A percentile compares a stretch with the other conserved stretches of the same genome.
Evolutionary conservation across 2,797 vertebrate genomes (phyloP).

Genomic region (Clarias laeviceps): DNA sequence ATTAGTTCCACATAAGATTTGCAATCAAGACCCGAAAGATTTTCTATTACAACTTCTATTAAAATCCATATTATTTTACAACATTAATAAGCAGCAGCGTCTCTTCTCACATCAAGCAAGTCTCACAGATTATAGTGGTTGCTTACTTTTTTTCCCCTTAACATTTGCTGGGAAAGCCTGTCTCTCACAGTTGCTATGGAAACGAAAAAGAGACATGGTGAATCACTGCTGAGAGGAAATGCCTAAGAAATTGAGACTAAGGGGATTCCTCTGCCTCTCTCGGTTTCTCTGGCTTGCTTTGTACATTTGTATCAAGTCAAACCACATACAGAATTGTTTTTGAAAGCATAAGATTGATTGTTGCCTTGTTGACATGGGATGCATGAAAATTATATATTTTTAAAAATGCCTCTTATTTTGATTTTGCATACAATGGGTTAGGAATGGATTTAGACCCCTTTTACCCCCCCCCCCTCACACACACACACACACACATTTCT

Average conservation of each 20-base stretch:
- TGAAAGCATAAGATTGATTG: background rate
- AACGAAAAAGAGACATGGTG: slow-evolving; percentile 42
- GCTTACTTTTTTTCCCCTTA: slow-evolving; percentile 15
- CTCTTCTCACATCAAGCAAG: background rate
- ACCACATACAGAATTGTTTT: background rate
- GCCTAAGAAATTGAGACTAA: slow-evolving; percentile 36
- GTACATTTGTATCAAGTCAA: slow-evolving; percentile 7
- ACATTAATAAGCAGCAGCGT: background rate
- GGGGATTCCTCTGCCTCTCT: slow-evolving; percentile 37
- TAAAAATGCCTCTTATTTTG: background rate
- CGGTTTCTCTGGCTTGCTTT: background rate
- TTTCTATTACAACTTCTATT: background rate
- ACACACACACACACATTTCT: too few relatives aligned
- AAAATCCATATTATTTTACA: background rate
- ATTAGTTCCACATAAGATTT: background rate
- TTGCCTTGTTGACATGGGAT: background rate
- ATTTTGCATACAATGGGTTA: background rate
- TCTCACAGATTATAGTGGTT: slow-evolving; percentile 28
- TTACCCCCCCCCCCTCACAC: too few relatives aligned
- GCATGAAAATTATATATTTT: background rate
- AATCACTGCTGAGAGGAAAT: slow-evolving; percentile 34
- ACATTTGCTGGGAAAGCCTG: slow-evolving; percentile 43
- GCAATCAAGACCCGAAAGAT: background rate
- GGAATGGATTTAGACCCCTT: background rate
- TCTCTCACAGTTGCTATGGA: slow-evolving; percentile 48